Evolutionary conservation across 2,888 invertebrate genomes (phyloP), one percentile per base, ranked within the genome.

Genomic region (Trisateles emortualis): DNA sequence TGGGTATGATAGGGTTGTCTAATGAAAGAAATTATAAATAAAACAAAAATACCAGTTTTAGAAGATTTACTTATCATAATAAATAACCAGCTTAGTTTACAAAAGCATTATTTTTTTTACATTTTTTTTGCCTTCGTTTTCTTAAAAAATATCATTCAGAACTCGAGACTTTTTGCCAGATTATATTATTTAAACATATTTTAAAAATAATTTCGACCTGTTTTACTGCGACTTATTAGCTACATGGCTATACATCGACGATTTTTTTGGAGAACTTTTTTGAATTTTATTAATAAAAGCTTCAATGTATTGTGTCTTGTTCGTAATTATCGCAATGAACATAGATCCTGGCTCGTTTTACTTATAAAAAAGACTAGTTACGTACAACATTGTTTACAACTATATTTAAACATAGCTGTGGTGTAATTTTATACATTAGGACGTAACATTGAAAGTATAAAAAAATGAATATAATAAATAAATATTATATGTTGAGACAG

Each of bases 61-160:
- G 81, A 90, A 89, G 86, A 85, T 89, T 90, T 87, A 87, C 86
- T 88, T 90, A 89, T 81, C 79, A 76, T 84, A 91, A 90, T 90
- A 92, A 90, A 91, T 91, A 91, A 91, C 87, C 86, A 84, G 84
- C 86, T 79, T 89, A 89, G 81, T 86, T 85, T 88, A 91, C 84
- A 90, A 90, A 88, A 90, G 87, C 86, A 78, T 81, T 56, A 49
- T 66, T 73, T 60, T 46, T 71, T 76, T 78, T 81, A 86, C 86
- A 87, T 81, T 72, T 81, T 84, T 78, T 84, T 78, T 52, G 59
- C 51, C 40, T 63, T 50, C 42, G 53, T 77, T 83, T 72, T 64
- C 72, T 76, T 60, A 74, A 57, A 84, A 84, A 84, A 82, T 82
- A 82, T 78, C 65, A 49, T 76, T 76, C 65, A 72, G 68, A 78